These are phyloP conservation scores for Lordiphosa stackelbergi DNA, from an alignment of 1,140 invertebrate genomes.

Conservation along the genomic window DNA sequence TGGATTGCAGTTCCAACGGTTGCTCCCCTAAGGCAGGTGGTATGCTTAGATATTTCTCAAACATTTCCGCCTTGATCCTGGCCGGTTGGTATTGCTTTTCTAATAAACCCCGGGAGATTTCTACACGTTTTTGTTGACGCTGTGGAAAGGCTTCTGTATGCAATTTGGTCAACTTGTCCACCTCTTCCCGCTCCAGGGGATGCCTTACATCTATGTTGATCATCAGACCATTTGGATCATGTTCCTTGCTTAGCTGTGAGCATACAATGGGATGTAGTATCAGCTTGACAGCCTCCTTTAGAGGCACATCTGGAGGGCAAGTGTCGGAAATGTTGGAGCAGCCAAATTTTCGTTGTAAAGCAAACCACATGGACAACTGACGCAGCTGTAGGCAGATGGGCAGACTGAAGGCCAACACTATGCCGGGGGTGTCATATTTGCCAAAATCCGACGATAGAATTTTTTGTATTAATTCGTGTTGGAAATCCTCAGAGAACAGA, in stretches of 20 bases:
- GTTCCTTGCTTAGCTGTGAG: constrained; percentile 46
- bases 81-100: constrained; percentile 77
- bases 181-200: constrained; percentile 41
- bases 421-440: constrained; percentile 75
- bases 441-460: constrained; percentile 74
- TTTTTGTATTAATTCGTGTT: constrained; percentile 77
- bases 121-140: constrained; percentile 55
- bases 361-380: constrained; percentile 77
- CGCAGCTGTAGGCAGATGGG: constrained; percentile 76
- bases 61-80: constrained; percentile 77
- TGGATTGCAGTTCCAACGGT: constrained; percentile 73
- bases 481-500: constrained; percentile 79
- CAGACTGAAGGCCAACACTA: constrained; percentile 76
- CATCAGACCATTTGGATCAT: constrained; percentile 69
- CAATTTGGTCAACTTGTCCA: constrained; percentile 48
- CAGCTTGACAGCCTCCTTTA: constrained; percentile 68
- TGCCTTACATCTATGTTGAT: constrained; percentile 63
- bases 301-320: constrained; percentile 57
- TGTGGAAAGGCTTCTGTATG: constrained; percentile 46
- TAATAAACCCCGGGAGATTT: constrained; percentile 79
- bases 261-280: constrained; percentile 66
- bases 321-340: constrained; percentile 31
- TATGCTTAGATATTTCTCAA: constrained; percentile 77
- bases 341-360: constrained; percentile 75
- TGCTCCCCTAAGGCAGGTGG: constrained; percentile 77